Conservation (phyloP, 2,888 invertebrate genomes). For the Kryphioiulus occultus region DNA sequence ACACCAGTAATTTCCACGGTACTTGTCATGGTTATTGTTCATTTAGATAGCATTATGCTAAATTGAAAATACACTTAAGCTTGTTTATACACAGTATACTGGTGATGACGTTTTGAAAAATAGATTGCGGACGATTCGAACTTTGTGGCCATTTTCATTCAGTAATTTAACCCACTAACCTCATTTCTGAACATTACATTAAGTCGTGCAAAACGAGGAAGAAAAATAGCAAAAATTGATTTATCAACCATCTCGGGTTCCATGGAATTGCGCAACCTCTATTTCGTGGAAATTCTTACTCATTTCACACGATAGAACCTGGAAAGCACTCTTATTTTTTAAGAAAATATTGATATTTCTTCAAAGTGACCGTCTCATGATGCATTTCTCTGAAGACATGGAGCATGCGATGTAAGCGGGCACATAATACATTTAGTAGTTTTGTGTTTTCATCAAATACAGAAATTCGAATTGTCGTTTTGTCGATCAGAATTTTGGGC, state of each 20-base stretch:
- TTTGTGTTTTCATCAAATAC: not conserved
- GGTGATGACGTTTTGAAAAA: too few relatives aligned
- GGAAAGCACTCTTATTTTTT: not conserved
- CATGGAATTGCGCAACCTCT: not conserved
- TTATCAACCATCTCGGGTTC: not conserved
- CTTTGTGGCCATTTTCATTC: too few relatives aligned
- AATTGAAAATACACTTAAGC: not conserved
- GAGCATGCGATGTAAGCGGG: not conserved
- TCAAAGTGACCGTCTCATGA: not conserved
- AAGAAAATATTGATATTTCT: slow-evolving; percentile 26
- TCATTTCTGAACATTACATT: not conserved
- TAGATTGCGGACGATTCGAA: not conserved
- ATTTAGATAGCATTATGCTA: too few relatives aligned
- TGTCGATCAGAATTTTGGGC: not conserved
- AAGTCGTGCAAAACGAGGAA: not conserved
- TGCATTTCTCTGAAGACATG: not conserved
- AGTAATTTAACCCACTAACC: slow-evolving; percentile 24
- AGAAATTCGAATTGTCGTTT: not conserved
- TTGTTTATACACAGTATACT: too few relatives aligned
- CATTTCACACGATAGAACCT: not conserved
- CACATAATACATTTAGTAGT: not conserved
- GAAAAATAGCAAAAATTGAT: not conserved
- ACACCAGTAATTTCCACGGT: too few relatives aligned
- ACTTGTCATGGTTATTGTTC: too few relatives aligned
- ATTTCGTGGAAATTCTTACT: not conserved